These are phyloP conservation scores for Ivindomyrus marchei DNA, from an alignment of 2,113 vertebrate species.

Conservation along the genomic window DNA sequence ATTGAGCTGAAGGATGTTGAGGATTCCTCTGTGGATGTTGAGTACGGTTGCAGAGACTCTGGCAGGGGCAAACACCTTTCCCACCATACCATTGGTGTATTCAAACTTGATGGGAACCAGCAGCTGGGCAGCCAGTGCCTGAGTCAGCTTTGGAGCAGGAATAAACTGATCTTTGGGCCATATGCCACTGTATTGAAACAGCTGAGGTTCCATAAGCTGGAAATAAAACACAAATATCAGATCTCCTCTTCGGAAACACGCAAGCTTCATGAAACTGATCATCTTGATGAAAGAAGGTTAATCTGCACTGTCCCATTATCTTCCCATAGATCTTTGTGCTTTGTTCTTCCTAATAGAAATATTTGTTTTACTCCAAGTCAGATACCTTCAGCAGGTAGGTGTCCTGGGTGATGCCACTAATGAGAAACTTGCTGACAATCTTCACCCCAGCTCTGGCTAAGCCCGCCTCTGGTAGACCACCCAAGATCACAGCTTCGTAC, in stretches of 20 bases:
- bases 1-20: slow-evolving; percentile 63
- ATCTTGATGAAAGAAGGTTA: background rate
- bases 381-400: slow-evolving; percentile 61
- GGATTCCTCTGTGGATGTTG: slow-evolving; percentile 67
- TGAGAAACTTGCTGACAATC: slow-evolving; percentile 58
- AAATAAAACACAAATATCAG: slow-evolving; percentile 4
- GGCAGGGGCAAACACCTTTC: slow-evolving; percentile 57
- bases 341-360: background rate
- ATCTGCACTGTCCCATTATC: background rate
- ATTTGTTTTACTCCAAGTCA: background rate
- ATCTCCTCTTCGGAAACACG: background rate
- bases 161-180: slow-evolving; percentile 56
- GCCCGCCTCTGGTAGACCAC: slow-evolving; percentile 59
- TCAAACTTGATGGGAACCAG: slow-evolving; percentile 61
- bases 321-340: background rate
- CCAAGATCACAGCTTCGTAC: slow-evolving; percentile 62
- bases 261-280: background rate
- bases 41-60: slow-evolving; percentile 46
- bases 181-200: slow-evolving; percentile 61
- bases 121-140: slow-evolving; percentile 50
- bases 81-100: slow-evolving; percentile 58
- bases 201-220: slow-evolving; percentile 56
- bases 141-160: slow-evolving; percentile 57
- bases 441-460: slow-evolving; percentile 60
- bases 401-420: slow-evolving; percentile 45